phyloP scores from a whole-genome alignment of 2,888 invertebrate species.

The Glaucopsyche alexis region DNA sequence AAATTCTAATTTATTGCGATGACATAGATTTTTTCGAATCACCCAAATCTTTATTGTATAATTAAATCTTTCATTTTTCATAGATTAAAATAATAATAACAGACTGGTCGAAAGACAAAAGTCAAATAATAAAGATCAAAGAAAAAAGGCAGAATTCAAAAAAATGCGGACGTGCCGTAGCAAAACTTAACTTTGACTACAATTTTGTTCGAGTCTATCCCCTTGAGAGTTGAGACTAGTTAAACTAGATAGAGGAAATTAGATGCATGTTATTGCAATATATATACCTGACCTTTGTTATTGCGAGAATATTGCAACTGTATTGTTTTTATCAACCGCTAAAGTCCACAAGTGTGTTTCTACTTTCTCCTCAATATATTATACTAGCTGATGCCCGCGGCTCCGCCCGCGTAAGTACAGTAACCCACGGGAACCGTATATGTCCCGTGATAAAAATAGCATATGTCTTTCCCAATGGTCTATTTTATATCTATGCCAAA shows the following conservation, averaged over 20 bases:
- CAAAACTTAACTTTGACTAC: background rate
- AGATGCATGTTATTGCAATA: slow-evolving; percentile 7
- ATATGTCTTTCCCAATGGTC: too few species aligned
- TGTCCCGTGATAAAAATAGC: too few species aligned
- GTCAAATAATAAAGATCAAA: background rate
- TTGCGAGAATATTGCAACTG: background rate
- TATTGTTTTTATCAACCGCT: background rate
- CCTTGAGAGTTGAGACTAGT: background rate
- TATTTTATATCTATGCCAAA: too few species aligned
- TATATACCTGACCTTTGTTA: background rate
- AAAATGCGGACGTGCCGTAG: background rate
- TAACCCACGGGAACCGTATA: too few species aligned
- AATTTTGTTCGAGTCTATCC: background rate
- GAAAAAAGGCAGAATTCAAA: background rate
- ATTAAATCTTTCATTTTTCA: too few species aligned
- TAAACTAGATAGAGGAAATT: background rate
- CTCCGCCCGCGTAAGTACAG: too few species aligned
- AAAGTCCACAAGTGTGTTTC: background rate
- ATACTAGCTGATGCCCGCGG: too few species aligned
- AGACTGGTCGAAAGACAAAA: background rate
- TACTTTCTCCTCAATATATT: background rate
- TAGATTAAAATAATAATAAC: background rate
- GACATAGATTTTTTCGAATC: too few species aligned
- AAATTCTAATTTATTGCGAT: too few species aligned
- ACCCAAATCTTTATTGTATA: too few species aligned